Evolutionary conservation across 2,113 vertebrate genomes (phyloP), one percentile per base, ranked within the genome.

Genomic region (Manacus vitellinus): DNA sequence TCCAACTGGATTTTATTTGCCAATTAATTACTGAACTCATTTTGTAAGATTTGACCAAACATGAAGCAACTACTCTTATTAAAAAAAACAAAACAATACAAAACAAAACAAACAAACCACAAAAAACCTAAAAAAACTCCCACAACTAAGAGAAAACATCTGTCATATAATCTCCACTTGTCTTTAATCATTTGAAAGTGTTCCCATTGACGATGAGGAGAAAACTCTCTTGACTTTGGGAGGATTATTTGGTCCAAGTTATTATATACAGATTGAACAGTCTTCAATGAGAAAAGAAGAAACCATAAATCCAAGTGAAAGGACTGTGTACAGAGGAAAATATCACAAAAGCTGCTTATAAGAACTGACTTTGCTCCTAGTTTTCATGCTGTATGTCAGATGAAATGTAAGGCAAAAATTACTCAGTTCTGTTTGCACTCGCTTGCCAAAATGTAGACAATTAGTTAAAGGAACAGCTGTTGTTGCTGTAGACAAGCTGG

Each of bases 401-500:
- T 59, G 74, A 96, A 96, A 96, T 75, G 21, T 61, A 82, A 93
- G 35, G 20, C 27, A 90, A 83, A 92, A 97, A 91, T 78, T 58
- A 92, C 31, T 71, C 75, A 72, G 44, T 67, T 92, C 75, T 88
- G 30, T 70, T 90, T 90, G 19, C 30, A n/a, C 12, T 95, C 90
- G 18, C 54, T 97, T 95, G 95, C 89, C 93, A 96, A 96, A 96
- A 94, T 73, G 43, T 56, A 88, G 54, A 88, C 44, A 89, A 94
- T 71, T 95, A 92, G 87, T 96, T 96, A 96, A 92, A 94, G 74
- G 66, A 97, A 93, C 96, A 98, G 94, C 92, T 97, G 95, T 92
- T 96, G 91, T 95, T 96, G n/a, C 58, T 96, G 67, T 90, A 89
- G 91, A 94, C 94, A 97, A 97, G 68, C 92, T 97, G 90, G 35